A percentile compares a stretch with the other conserved stretches of the same genome.
These are phyloP conservation scores for Cydia amplana DNA, from an alignment of 1,140 invertebrate genomes.

Conservation along the genomic window DNA sequence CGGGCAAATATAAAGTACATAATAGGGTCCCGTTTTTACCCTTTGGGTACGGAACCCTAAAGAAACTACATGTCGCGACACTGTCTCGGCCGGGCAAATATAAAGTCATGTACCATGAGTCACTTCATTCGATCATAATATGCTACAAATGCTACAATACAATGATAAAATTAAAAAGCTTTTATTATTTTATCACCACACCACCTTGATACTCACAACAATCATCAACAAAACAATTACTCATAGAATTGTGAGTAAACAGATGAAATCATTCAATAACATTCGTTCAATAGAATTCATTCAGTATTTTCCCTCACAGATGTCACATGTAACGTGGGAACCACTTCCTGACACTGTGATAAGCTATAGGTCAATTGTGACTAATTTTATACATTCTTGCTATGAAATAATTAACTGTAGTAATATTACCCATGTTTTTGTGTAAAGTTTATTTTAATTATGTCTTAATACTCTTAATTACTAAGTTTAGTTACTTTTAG, in stretches of 20 bases:
- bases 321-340: constrained; percentile 2
- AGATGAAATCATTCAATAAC: neutral
- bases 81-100: no score
- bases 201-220: neutral
- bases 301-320: neutral
- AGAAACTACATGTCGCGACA: no score
- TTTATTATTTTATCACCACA: neutral
- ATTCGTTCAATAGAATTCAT: constrained; percentile 4
- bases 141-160: neutral
- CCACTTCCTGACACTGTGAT: constrained; percentile 5
- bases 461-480: no score
- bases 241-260: neutral
- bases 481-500: no score
- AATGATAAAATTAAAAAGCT: neutral
- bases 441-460: no score
- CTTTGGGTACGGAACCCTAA: no score
- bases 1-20: no score
- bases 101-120: no score
- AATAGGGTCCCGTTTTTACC: no score
- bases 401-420: no score
- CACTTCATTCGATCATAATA: no score
- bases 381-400: neutral
- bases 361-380: neutral
- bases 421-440: no score
- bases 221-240: neutral